A percentile compares a stretch with the other conserved stretches of the same genome.
Conservation (phyloP, 2,797 vertebrate species). For the Synaphobranchus kaupii region DNA sequence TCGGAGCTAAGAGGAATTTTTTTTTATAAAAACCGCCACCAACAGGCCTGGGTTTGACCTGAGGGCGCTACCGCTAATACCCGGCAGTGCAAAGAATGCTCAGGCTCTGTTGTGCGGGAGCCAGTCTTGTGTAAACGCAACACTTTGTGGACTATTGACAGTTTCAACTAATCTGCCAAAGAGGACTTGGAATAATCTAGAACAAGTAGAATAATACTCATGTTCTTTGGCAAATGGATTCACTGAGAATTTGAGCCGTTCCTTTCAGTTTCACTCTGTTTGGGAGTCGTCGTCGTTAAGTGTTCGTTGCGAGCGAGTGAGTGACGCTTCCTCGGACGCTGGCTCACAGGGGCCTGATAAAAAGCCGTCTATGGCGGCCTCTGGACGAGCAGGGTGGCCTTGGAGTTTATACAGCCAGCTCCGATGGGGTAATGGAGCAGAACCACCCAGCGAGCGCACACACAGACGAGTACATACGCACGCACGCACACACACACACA, state of each 20-base stretch:
- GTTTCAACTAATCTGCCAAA: not conserved
- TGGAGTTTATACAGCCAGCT: slow-evolving; percentile 9
- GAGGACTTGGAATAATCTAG: not conserved
- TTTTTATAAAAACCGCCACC: too few species aligned
- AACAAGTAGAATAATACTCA: not conserved
- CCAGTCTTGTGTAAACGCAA: not conserved
- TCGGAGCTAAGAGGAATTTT: not conserved
- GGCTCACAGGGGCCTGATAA: not conserved
- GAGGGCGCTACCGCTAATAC: not conserved
- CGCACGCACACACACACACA: not conserved
- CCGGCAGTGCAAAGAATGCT: not conserved
- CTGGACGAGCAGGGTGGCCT: not conserved
- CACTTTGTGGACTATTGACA: not conserved
- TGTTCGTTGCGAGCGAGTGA: too few species aligned
- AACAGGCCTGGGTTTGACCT: not conserved
- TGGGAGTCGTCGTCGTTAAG: not conserved
- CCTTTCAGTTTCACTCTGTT: not conserved
- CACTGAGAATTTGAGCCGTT: too few species aligned
- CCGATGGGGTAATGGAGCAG: not conserved
- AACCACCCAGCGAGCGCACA: not conserved
- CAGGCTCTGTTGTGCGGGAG: not conserved
- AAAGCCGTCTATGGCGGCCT: not conserved
- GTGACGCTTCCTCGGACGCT: too few species aligned
- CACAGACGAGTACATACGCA: not conserved
- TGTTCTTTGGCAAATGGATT: not conserved